phyloP scores from a whole-genome alignment of 1,140 invertebrate genomes.

The Trissolcus basalis region DNA sequence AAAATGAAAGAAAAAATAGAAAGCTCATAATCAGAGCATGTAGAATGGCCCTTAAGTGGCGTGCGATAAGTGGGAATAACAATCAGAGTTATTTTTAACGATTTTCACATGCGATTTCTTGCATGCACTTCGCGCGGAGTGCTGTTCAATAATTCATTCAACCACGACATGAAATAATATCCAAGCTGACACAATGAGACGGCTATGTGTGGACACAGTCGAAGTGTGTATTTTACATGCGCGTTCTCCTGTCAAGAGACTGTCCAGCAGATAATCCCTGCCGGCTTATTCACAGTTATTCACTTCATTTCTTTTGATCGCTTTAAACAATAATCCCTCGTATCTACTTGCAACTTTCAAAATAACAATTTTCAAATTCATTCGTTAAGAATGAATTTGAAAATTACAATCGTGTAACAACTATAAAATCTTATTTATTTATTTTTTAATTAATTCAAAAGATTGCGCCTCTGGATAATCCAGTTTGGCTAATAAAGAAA shows the following conservation, averaged over 20 bases:
- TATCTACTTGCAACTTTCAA: too few relatives aligned
- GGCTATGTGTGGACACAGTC: not conserved
- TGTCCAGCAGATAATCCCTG: conserved; percentile 39
- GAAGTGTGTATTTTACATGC: conserved; percentile 32
- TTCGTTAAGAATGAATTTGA: too few relatives aligned
- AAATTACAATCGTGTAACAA: too few relatives aligned
- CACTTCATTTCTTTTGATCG: not conserved
- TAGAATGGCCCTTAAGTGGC: not conserved
- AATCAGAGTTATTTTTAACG: conserved; percentile 22
- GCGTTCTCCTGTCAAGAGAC: conserved; percentile 27
- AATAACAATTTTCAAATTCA: too few relatives aligned
- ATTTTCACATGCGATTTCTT: conserved; percentile 24
- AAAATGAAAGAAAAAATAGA: too few relatives aligned
- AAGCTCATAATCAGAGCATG: too few relatives aligned
- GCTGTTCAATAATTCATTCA: conserved; percentile 50
- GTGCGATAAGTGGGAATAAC: conserved; percentile 14
- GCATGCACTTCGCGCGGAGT: conserved; percentile 6
- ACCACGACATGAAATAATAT: conserved; percentile 39
- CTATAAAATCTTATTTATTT: too few relatives aligned
- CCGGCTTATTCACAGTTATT: conserved; percentile 10
- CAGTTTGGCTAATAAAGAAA: too few relatives aligned
- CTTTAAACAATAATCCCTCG: too few relatives aligned
- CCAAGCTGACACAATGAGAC: conserved; percentile 7
- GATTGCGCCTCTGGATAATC: too few relatives aligned
- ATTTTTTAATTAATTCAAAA: too few relatives aligned